Conservation (phyloP, 2,888 invertebrate genomes). For the Malthinus flaveolus region DNA sequence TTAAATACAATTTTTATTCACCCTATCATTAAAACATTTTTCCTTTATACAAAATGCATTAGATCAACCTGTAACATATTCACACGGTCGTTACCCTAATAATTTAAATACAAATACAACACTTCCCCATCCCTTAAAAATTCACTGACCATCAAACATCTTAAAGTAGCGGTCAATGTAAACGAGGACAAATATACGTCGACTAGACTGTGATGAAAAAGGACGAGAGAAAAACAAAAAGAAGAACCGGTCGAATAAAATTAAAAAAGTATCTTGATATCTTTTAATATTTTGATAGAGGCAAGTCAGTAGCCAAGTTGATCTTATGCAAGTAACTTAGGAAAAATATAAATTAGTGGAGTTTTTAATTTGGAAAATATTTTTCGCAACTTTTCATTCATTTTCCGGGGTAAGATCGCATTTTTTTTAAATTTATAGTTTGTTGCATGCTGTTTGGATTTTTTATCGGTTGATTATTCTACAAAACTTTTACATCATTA, state of each 20-base stretch:
- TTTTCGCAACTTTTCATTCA: not conserved
- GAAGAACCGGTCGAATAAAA: constrained; percentile 48
- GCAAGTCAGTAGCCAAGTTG: constrained; percentile 43
- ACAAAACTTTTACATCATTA: constrained; percentile 13
- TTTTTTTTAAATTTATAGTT: not conserved
- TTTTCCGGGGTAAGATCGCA: not conserved
- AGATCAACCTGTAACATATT: constrained; percentile 51
- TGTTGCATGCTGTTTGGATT: not conserved
- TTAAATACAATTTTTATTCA: constrained; percentile 16
- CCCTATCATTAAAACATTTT: constrained; percentile 14
- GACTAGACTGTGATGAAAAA: constrained; percentile 37
- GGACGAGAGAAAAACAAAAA: constrained; percentile 41
- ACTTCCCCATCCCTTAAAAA: constrained; percentile 43
- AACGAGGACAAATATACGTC: constrained; percentile 31
- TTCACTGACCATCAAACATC: constrained; percentile 32
- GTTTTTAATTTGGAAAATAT: not conserved
- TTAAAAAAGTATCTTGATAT: constrained; percentile 40
- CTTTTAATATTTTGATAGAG: constrained; percentile 35
- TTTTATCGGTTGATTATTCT: not conserved
- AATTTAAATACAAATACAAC: constrained; percentile 39
- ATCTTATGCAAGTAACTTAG: constrained; percentile 20
- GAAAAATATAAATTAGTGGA: not conserved
- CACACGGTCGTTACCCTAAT: constrained; percentile 47
- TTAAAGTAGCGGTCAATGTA: constrained; percentile 25
- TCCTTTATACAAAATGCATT: constrained; percentile 47